Base-by-base conservation (phyloP, 2,888 invertebrate species). In the Xylophagus ater region DNA sequence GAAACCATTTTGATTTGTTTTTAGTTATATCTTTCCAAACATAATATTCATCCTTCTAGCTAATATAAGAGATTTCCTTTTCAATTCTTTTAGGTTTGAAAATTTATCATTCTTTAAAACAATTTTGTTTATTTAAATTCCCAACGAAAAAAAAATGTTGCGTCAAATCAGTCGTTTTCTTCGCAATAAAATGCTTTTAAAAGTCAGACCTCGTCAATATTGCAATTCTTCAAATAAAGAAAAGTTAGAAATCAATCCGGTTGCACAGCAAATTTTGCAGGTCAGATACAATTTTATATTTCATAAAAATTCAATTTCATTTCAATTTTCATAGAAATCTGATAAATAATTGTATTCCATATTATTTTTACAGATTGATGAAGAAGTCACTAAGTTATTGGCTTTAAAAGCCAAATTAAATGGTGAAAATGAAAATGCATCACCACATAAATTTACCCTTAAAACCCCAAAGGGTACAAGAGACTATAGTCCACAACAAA, bases 401-500 rank as follows among this genome's bases (percentile, higher is more conserved):
- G 78, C 80, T 37, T 62, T 90, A 28, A 93, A 92, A 68, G 75
- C 81, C 3, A 77, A 82, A 54, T 59, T 88, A 2, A 63, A 67
- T 31, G 72, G 71, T 52, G 78, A 78, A 60, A 68, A 66, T 45
- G 54, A 56, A 20, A 66, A 58, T 2, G 66, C 65, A 5, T 68
- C 69, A n/a, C 61, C 62, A 43, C 81, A 81, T 51, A 90, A 89
- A 64, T 84, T 89, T 56, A 76, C 74, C 1, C 78, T 92, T 37
- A 93, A 93, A 67, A 89, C 89, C 1, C 80, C 92, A 0, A 93
- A 92, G 64, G 88, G 96, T 4, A 97, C 97, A 0, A 72, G 94
- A 41, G 98, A 99, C 61, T 97, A 88, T 67, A 81, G 76, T 42
- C 92, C 97, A 0, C 80, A 85, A 52, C 93, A 96, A 66, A 98